Evolutionary conservation across 2,797 vertebrate genomes (phyloP).

Genomic region (Molossus alvarezi): DNA sequence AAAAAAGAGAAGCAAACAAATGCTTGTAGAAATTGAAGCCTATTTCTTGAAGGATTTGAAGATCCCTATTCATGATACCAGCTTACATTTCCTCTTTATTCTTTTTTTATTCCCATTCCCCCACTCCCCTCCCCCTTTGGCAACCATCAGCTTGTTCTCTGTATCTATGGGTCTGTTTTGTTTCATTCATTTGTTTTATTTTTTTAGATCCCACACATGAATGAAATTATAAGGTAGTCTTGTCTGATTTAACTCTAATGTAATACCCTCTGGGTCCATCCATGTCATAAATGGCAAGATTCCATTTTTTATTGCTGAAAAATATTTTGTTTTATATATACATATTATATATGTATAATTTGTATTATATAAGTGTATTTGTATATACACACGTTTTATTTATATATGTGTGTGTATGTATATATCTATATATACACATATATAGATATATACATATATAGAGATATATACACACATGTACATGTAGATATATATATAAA

Average conservation of each 20-base stretch:
- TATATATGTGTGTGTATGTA: too few species aligned
- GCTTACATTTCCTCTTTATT: neutral
- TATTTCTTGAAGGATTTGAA: neutral
- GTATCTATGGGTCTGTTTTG: neutral
- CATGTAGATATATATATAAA: neutral
- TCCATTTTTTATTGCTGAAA: neutral
- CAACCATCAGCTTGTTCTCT: neutral
- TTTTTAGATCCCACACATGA: neutral
- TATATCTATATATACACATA: neutral
- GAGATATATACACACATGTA: neutral
- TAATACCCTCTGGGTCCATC: neutral
- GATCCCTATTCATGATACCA: too few species aligned
- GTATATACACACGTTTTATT: neutral
- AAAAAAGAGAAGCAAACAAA: neutral
- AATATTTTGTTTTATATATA: neutral
- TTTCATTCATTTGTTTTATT: neutral
- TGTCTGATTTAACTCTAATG: neutral
- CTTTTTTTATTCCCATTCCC: neutral
- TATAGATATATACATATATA: neutral
- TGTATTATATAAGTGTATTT: neutral
- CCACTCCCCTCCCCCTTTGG: neutral
- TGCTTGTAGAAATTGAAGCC: neutral
- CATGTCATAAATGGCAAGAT: neutral
- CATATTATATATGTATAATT: neutral
- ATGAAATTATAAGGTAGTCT: neutral